Evolutionary conservation across 1,140 invertebrate species (phyloP).

Genomic region (Proctacanthus coquilletti): DNA sequence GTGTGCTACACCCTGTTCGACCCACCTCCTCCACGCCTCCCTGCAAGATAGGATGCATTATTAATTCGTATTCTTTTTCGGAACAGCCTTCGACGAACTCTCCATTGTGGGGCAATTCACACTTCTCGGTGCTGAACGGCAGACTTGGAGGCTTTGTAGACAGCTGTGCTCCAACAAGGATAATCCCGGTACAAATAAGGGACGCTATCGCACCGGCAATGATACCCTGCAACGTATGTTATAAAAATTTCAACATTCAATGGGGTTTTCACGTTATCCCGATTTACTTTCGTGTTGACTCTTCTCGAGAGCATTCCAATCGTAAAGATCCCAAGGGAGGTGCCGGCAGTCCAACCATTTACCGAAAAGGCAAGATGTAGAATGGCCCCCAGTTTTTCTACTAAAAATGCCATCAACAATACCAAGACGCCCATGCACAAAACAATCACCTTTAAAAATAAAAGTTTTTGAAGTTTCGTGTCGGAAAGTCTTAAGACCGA

Average conservation of each 20-base stretch:
- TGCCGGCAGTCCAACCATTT: background rate
- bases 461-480: background rate
- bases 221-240: conserved; percentile 26
- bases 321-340: background rate
- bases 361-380: background rate
- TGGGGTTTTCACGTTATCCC: too few species aligned
- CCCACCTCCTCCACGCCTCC: background rate
- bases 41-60: too few species aligned
- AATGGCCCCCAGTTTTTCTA: background rate
- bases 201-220: conserved; percentile 35
- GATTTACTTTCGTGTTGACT: background rate
- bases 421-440: background rate
- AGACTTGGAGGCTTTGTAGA: background rate
- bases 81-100: too few species aligned
- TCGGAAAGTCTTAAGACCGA: too few species aligned
- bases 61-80: too few species aligned
- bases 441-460: background rate
- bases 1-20: background rate
- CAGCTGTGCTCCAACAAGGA: conserved; percentile 28
- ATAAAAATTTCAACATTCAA: too few species aligned
- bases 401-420: background rate
- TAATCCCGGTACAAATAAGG: conserved; percentile 36
- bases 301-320: background rate
- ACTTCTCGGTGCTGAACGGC: background rate
- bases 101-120: too few species aligned